A percentile compares a stretch with the other conserved stretches of the same genome.
Evolutionary conservation across 1,140 invertebrate genomes (phyloP).

Genomic region (Calliopsis andreniformis): DNA sequence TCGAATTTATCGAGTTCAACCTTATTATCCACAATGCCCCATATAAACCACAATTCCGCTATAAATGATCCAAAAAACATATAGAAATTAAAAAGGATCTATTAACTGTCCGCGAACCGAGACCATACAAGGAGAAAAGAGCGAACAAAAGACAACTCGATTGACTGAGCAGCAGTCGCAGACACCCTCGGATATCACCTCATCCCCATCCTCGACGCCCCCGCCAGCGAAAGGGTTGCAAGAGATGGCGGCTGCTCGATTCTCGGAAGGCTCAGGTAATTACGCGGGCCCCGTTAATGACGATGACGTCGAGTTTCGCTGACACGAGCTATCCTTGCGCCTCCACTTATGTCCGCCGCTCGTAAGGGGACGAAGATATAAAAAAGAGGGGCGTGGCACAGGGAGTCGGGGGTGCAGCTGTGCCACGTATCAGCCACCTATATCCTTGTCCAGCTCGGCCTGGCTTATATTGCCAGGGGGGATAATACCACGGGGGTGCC

Average conservation of each 20-base stretch:
- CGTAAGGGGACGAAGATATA: conserved; percentile 1
- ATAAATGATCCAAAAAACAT: no score
- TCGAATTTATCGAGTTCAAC: no score
- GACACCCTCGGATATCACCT: not conserved
- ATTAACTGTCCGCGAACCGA: no score
- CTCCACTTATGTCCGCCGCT: conserved; percentile 25
- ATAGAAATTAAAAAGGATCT: no score
- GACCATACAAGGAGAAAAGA: no score
- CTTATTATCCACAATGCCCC: no score
- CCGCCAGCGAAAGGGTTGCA: conserved; percentile 42
- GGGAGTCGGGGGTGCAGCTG: conserved; percentile 47
- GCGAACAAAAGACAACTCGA: no score
- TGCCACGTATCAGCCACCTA: conserved; percentile 58
- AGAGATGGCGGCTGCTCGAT: conserved; percentile 43
- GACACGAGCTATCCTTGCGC: conserved; percentile 36
- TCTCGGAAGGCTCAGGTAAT: conserved; percentile 59
- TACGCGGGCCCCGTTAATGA: conserved; percentile 58
- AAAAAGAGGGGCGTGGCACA: conserved; percentile 48
- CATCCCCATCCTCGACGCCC: not conserved
- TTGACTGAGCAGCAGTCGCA: no score
- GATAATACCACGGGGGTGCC: conserved; percentile 64
- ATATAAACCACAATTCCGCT: no score
- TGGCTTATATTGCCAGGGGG: conserved; percentile 58
- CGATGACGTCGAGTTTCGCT: conserved; percentile 49
- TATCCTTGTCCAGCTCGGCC: conserved; percentile 51